These are phyloP conservation scores for Hirundo rustica DNA, from an alignment of 2,797 vertebrate species.

Conservation along the genomic window DNA sequence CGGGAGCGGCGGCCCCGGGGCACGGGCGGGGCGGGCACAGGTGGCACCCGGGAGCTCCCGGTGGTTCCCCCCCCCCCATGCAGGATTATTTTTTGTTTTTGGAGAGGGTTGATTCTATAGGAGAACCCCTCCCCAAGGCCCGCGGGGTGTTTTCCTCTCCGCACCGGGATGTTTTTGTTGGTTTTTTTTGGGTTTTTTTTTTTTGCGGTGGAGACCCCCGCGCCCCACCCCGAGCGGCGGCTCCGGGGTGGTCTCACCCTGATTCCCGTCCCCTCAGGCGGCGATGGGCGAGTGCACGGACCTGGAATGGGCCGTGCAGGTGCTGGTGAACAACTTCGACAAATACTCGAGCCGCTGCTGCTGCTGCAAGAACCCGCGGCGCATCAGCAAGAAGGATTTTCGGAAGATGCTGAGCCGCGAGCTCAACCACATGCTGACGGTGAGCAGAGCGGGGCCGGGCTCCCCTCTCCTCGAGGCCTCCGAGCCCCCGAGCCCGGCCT, in stretches of 20 bases:
- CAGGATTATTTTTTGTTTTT: no score
- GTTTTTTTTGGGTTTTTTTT: no score
- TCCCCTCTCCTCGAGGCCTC: no score
- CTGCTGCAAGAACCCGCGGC: slow-evolving; percentile 71
- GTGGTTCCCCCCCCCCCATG: no score
- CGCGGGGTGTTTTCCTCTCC: no score
- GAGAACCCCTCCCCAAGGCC: no score
- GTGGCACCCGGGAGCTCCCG: no score
- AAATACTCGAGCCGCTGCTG: slow-evolving; percentile 73
- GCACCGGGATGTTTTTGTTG: no score
- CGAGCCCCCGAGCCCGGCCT: no score
- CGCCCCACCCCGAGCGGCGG: accelerated
- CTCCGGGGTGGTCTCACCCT: not conserved
- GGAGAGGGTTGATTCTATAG: no score
- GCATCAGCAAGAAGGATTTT: slow-evolving; percentile 78
- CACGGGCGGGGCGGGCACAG: no score
- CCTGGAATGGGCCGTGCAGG: slow-evolving; percentile 74
- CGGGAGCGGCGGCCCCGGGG: not conserved
- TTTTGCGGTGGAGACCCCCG: no score
- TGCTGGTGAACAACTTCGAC: slow-evolving; percentile 77
- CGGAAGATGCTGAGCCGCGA: slow-evolving; percentile 77
- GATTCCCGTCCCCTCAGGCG: not conserved
- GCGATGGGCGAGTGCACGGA: slow-evolving; percentile 50
- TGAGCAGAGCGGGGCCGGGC: not conserved
- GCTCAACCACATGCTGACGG: slow-evolving; percentile 78